Conservation (phyloP, 2,113 vertebrate genomes). For the Paradoxurus hermaphroditus region DNA sequence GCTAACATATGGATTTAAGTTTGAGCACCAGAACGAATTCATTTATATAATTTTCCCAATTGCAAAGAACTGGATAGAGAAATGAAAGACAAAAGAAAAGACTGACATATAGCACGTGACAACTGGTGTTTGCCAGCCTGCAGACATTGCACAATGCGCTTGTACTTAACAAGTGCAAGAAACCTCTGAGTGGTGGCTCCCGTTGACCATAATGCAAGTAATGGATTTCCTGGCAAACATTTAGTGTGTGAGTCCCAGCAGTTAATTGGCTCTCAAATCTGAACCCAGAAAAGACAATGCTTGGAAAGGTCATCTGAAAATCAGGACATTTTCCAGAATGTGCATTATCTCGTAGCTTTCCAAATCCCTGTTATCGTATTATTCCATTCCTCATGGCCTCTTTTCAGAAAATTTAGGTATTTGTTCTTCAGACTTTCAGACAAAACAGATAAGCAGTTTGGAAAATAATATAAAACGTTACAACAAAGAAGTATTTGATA, state of each 20-base stretch:
- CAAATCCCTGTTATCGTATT: not conserved
- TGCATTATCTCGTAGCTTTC: constrained; percentile 4
- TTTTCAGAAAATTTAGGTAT: not conserved
- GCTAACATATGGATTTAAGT: not conserved
- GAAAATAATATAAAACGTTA: not conserved
- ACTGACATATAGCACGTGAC: not conserved
- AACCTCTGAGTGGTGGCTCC: not conserved
- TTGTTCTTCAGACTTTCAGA: not conserved
- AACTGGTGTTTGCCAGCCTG: not conserved
- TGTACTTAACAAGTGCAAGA: constrained; percentile 32
- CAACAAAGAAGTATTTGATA: not conserved
- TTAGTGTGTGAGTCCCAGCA: not conserved
- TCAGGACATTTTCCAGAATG: constrained; percentile 45
- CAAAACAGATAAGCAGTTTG: not conserved
- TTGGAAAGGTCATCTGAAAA: constrained; percentile 46
- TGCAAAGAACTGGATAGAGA: not conserved
- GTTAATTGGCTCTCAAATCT: constrained; percentile 32
- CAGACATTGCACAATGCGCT: not conserved
- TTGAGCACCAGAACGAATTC: constrained; percentile 28
- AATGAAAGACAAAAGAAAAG: not conserved
- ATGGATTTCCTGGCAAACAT: constrained; percentile 56
- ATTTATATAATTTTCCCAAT: constrained; percentile 48
- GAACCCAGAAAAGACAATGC: constrained; percentile 39
- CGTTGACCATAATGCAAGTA: constrained; percentile 8
- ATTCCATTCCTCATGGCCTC: not conserved